Percentiles rank a stretch among this genome's conserved stretches.
Conservation (phyloP, 2,113 vertebrate species). For the Brachypodius melanocephalos region DNA sequence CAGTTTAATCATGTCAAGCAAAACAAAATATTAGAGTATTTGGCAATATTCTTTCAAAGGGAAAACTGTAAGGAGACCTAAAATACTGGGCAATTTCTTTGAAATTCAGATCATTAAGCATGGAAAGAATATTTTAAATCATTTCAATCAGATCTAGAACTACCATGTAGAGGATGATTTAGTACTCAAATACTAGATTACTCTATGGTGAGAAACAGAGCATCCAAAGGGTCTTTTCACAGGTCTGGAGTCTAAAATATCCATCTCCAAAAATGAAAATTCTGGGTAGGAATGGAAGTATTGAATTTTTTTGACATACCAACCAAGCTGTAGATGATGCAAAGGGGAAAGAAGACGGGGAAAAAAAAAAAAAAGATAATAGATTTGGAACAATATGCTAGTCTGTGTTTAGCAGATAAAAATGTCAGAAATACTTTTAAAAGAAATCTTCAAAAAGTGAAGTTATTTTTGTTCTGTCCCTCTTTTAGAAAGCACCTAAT, state of each 20-base stretch:
- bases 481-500: constrained; percentile 33
- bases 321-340: not conserved
- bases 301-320: not conserved
- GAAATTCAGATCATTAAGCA: not conserved
- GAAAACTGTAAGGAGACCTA: not conserved
- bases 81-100: not conserved
- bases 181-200: not conserved
- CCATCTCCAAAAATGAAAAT: not conserved
- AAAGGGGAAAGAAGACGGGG: not conserved
- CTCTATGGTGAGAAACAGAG: not conserved
- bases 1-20: not conserved
- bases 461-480: constrained; percentile 17
- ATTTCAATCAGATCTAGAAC: not conserved
- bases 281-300: not conserved
- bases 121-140: not conserved
- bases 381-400: not conserved
- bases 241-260: not conserved
- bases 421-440: not conserved
- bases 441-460: not conserved
- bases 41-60: not conserved
- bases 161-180: not conserved
- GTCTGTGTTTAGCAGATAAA: not conserved
- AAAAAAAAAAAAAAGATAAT: not conserved
- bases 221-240: not conserved
- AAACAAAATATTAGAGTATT: not conserved